These are phyloP conservation scores for Cepphus grylle DNA, from an alignment of 2,113 vertebrate species.

Conservation along the genomic window DNA sequence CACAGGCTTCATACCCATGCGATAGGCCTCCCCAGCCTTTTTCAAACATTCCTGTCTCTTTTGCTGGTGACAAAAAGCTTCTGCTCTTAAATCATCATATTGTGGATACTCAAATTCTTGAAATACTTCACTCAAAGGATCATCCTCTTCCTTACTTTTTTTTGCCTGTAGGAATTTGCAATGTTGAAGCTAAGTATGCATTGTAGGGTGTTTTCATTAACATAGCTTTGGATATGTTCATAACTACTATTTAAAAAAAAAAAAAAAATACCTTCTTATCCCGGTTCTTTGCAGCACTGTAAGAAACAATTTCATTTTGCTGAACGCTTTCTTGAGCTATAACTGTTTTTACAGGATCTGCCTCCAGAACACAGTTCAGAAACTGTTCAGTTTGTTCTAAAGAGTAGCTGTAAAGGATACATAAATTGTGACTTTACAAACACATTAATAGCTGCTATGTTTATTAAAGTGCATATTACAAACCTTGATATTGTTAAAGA, in stretches of 20 bases:
- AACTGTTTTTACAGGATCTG: slow-evolving; percentile 89
- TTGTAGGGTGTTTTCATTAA: neutral
- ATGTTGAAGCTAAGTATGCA: neutral
- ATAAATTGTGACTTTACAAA: slow-evolving; percentile 13
- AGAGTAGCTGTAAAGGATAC: slow-evolving; percentile 79
- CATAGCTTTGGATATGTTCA: neutral
- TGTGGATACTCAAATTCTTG: slow-evolving; percentile 89
- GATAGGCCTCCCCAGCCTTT: slow-evolving; percentile 89
- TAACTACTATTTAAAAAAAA: neutral
- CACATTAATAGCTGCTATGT: neutral
- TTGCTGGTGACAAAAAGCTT: slow-evolving; percentile 86
- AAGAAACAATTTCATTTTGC: slow-evolving; percentile 63
- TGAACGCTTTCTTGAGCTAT: slow-evolving; percentile 80
- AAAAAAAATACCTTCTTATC: slow-evolving; percentile 76
- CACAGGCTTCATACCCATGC: slow-evolving; percentile 87
- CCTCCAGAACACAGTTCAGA: slow-evolving; percentile 85
- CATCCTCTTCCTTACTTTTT: slow-evolving; percentile 73
- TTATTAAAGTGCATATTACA: neutral
- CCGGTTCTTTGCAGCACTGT: slow-evolving; percentile 55
- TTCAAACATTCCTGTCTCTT: slow-evolving; percentile 85
- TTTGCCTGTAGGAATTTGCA: slow-evolving; percentile 60
- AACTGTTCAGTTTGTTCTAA: slow-evolving; percentile 89
- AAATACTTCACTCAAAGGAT: slow-evolving; percentile 65
- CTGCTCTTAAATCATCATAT: slow-evolving; percentile 90
- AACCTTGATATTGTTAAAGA: neutral